Percentiles rank a stretch among this genome's conserved stretches.
These are phyloP conservation scores for Heliangelus exortis DNA, from an alignment of 2,797 vertebrate genomes.

Conservation along the genomic window DNA sequence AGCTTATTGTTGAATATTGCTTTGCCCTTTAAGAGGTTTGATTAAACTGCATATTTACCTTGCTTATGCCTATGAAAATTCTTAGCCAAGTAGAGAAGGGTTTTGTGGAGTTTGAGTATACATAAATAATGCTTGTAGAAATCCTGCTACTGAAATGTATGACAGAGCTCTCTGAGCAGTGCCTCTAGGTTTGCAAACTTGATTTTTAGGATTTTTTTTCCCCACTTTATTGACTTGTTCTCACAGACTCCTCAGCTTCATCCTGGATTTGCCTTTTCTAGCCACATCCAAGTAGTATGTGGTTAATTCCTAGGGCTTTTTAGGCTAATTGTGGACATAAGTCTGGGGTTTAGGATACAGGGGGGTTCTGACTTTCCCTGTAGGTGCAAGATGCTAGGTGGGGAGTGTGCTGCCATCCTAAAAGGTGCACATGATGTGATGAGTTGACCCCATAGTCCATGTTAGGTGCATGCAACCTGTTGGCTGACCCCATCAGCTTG, in stretches of 20 bases:
- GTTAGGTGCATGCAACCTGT: too few species aligned
- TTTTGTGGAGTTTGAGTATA: neutral
- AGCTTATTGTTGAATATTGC: neutral
- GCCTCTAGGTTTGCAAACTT: neutral
- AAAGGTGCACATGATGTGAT: accelerated
- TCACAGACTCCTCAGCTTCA: neutral
- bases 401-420: neutral
- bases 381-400: neutral
- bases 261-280: neutral
- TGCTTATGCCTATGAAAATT: neutral
- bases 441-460: neutral
- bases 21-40: neutral
- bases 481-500: neutral
- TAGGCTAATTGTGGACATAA: neutral
- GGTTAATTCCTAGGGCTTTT: neutral
- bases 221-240: neutral
- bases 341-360: neutral
- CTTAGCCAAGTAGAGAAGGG: neutral
- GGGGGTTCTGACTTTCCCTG: neutral
- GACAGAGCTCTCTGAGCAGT: neutral
- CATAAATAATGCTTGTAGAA: neutral
- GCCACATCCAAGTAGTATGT: neutral
- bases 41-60: neutral
- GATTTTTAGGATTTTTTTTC: too few species aligned
- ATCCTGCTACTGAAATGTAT: neutral